These are phyloP conservation scores for Megathymus violae DNA, from an alignment of 1,140 invertebrate species.

Conservation along the genomic window DNA sequence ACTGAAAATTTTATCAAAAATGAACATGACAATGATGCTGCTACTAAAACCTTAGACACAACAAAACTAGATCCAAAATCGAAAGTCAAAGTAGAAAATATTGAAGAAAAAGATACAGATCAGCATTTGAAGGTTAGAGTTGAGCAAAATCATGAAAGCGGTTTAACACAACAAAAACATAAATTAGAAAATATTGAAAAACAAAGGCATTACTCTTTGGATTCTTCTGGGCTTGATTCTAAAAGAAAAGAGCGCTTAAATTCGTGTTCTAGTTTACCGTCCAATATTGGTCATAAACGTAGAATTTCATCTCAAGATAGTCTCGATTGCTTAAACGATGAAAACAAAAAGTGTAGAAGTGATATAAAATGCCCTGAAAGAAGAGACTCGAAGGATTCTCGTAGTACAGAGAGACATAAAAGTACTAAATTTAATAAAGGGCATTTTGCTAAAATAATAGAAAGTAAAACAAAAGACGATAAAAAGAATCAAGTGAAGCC, in stretches of 20 bases:
- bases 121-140: constrained; percentile 50
- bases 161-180: constrained; percentile 40
- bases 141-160: constrained; percentile 48
- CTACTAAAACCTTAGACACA: constrained; percentile 8
- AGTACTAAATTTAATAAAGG: constrained; percentile 81
- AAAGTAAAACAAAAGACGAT: constrained; percentile 84
- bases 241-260: constrained; percentile 84
- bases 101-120: constrained; percentile 64
- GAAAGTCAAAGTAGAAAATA: constrained; percentile 61
- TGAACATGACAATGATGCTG: constrained; percentile 58
- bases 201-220: constrained; percentile 80
- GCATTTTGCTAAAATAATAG: constrained; percentile 81
- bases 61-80: constrained; percentile 40
- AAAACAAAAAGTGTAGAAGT: constrained; percentile 89
- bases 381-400: constrained; percentile 89
- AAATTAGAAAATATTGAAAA: constrained; percentile 71
- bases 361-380: constrained; percentile 85
- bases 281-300: constrained; percentile 87
- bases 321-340: constrained; percentile 86
- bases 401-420: constrained; percentile 78
- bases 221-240: constrained; percentile 75
- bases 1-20: constrained; percentile 55
- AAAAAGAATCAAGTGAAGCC: constrained; percentile 81
- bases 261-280: constrained; percentile 86
- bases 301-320: constrained; percentile 91